Base-by-base conservation (phyloP, 1,140 invertebrate genomes). In the Diachasmimorpha longicaudata region DNA sequence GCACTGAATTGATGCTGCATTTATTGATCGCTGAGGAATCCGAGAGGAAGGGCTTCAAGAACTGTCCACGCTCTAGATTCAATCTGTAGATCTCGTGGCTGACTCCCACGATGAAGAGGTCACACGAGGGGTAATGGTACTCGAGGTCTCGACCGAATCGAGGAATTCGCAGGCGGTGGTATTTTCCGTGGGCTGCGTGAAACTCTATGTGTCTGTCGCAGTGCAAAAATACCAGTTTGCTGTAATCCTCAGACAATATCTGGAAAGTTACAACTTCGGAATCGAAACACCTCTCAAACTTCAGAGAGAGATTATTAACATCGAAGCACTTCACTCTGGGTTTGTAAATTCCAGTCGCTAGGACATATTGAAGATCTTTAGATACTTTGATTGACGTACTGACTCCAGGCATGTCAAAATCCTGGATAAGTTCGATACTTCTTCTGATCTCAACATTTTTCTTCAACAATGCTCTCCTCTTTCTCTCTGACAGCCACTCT, bases 231-330 rank as follows among this genome's bases (percentile, higher is more conserved):
- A 95, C 92, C 73, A 94, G 85, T 88, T 97, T 96, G 81, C 93
- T 93, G 83, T 97, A 98, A 88, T 98, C 96, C 83, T 97, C 95
- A 80, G 95, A 96, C 31, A 98, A 90, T 79, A 95, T 90, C 89
- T 96, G 93, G 91, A 97, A 97, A 63, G 93, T 93, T 21, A 97
- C 91, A 39, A 96, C 96, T 91, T 99, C 98, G 2, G 97, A 95
- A 90, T 99, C 99, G 82, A 99, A 94, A 86, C 98, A 99, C 81
- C 98, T 91, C 89, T 99, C 98, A 91, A 99, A 99, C 90, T 99
- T 99, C 81, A 99, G 91, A 1, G 98, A 98, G 77, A 99, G 90
- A 89, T 99, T 96, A 81, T 95, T 93, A 0, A 99, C 95, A 91
- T 99, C 98, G 89, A 93, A 99, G 90, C 98, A 99, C 87, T 97